Evolutionary conservation across 2,888 invertebrate genomes (phyloP).

Genomic region (Pandemis heparana): DNA sequence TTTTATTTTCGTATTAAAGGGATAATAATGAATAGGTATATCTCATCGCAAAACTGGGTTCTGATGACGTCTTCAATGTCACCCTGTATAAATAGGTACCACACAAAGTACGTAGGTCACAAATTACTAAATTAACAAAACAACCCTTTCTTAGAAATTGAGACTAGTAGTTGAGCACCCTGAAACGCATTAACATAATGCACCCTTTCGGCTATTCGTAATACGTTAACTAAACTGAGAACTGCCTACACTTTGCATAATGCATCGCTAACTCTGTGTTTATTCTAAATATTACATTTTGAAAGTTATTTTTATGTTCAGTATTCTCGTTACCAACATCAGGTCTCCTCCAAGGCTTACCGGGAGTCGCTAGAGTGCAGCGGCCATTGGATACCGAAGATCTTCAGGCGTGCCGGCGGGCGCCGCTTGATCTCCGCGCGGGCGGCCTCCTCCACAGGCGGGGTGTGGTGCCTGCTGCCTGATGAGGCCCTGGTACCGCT

Average conservation of each 20-base stretch:
- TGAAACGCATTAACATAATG: background rate
- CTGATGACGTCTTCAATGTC: no score
- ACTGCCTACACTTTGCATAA: background rate
- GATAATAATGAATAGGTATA: no score
- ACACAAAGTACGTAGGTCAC: no score
- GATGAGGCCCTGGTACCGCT: conserved; percentile 81
- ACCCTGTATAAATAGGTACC: no score
- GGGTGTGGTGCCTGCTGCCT: conserved; percentile 77
- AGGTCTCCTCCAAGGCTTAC: conserved; percentile 52
- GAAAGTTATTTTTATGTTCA: background rate
- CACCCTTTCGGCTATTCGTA: background rate
- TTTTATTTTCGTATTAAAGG: no score
- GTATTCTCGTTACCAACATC: background rate
- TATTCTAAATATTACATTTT: background rate
- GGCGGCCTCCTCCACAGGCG: conserved; percentile 75
- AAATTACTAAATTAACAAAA: background rate
- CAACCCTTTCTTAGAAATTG: no score
- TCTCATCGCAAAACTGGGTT: no score
- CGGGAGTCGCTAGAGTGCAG: conserved; percentile 82
- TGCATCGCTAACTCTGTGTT: background rate
- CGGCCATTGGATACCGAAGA: conserved; percentile 84
- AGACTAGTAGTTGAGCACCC: no score
- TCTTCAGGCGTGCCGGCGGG: conserved; percentile 79
- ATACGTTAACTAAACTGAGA: no score
- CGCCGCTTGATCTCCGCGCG: conserved; percentile 78